These are phyloP conservation scores for Dolichomitus sp. DNA, from an alignment of 2,888 invertebrate genomes.

Conservation along the genomic window DNA sequence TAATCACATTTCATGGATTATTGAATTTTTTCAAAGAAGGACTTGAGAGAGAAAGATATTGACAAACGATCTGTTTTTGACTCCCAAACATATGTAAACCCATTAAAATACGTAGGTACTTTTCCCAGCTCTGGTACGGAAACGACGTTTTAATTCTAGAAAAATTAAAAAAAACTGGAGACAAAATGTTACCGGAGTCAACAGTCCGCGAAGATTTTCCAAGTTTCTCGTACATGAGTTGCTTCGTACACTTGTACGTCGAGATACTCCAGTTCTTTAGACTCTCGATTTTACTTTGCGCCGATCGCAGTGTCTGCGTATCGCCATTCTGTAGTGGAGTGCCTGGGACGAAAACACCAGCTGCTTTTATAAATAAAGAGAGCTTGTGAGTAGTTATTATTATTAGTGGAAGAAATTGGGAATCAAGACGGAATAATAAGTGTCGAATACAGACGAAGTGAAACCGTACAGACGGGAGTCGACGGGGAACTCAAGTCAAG, in stretches of 20 bases:
- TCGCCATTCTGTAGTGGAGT: constrained; percentile 90
- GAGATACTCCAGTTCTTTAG: constrained; percentile 99
- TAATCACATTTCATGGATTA: too few species aligned
- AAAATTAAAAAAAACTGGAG: neutral
- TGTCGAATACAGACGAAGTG: constrained; percentile 67
- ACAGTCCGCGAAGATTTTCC: constrained; percentile 97
- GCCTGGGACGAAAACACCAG: constrained; percentile 85
- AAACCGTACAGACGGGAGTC: constrained; percentile 79
- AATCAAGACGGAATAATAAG: constrained; percentile 7
- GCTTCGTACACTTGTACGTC: constrained; percentile 99
- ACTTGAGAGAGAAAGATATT: too few species aligned
- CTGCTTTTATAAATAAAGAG: constrained; percentile 66
- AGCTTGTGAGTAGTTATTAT: neutral
- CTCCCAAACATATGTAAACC: too few species aligned
- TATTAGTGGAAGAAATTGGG: neutral
- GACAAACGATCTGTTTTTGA: too few species aligned
- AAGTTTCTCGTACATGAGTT: constrained; percentile 97
- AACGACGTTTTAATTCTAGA: neutral
- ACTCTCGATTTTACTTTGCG: constrained; percentile 95
- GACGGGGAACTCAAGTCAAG: constrained; percentile 92
- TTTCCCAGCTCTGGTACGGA: too few species aligned
- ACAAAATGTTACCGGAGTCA: constrained; percentile 90
- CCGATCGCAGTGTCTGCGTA: constrained; percentile 89
- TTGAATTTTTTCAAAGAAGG: too few species aligned
- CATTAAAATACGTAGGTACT: too few species aligned